These are phyloP conservation scores for Trissoscelio sp. DNA, from an alignment of 2,888 invertebrate species.

Conservation along the genomic window DNA sequence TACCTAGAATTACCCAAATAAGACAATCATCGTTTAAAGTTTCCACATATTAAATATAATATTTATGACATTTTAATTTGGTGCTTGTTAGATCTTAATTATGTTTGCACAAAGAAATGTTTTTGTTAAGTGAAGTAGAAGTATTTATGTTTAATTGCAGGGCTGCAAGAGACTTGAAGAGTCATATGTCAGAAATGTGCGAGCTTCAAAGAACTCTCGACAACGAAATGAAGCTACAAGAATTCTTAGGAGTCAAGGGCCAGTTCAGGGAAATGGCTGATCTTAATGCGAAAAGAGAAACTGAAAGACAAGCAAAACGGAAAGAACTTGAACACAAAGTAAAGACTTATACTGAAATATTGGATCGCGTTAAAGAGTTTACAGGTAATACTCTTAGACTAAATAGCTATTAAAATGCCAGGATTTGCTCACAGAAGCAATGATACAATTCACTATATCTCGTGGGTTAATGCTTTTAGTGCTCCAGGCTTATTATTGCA, in stretches of 20 bases:
- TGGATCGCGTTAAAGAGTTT: constrained; percentile 88
- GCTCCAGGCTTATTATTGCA: no score
- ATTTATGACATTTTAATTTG: no score
- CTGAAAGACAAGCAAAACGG: constrained; percentile 87
- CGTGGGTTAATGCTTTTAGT: background rate
- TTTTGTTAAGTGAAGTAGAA: no score
- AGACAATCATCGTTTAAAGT: no score
- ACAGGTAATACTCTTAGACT: constrained; percentile 75
- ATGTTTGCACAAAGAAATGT: no score
- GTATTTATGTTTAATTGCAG: constrained; percentile 68
- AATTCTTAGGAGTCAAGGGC: constrained; percentile 93
- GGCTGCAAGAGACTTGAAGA: constrained; percentile 84
- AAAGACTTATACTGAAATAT: constrained; percentile 89
- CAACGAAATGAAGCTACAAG: constrained; percentile 92
- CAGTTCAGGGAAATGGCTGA: constrained; percentile 91
- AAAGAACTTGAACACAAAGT: constrained; percentile 89
- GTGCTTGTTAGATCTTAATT: no score
- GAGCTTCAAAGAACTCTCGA: constrained; percentile 94
- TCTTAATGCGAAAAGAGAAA: constrained; percentile 89
- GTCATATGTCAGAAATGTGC: constrained; percentile 90
- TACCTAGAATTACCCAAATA: no score
- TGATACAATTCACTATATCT: constrained; percentile 8
- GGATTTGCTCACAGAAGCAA: constrained; percentile 45
- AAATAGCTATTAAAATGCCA: constrained; percentile 35
- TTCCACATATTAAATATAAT: no score